phyloP scores from a whole-genome alignment of 2,888 invertebrate genomes.

The Aphrophora alni region DNA sequence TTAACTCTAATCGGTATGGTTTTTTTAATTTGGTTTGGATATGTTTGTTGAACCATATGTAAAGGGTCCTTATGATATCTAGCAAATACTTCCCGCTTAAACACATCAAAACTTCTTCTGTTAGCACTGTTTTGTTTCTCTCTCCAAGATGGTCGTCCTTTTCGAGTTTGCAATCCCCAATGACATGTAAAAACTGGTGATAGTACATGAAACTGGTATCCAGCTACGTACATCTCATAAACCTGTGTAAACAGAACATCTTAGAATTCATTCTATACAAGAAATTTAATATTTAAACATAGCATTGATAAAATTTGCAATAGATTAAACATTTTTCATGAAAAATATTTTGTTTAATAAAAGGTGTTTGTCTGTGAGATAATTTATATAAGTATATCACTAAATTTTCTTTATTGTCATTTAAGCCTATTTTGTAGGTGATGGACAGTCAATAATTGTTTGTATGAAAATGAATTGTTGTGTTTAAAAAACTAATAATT shows the following conservation, averaged over 20 bases:
- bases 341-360: no score
- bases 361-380: no score
- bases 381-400: no score
- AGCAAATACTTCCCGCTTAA: constrained; percentile 83
- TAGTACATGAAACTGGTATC: constrained; percentile 85
- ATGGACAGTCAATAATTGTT: no score
- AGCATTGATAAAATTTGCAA: no score
- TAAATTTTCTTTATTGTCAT: no score
- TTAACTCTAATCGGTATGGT: neutral
- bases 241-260: constrained; percentile 64
- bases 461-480: no score
- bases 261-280: no score
- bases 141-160: constrained; percentile 81
- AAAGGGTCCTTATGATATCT: constrained; percentile 63
- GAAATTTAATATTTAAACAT: no score
- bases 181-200: constrained; percentile 90
- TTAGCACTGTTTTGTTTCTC: constrained; percentile 87
- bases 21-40: constrained; percentile 16
- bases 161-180: constrained; percentile 84
- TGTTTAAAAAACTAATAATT: no score
- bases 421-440: no score
- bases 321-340: no score
- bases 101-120: constrained; percentile 79
- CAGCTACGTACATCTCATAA: constrained; percentile 90
- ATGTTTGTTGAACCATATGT: constrained; percentile 42